These are phyloP conservation scores for Furcula furcula DNA, from an alignment of 2,888 invertebrate genomes.

Conservation along the genomic window DNA sequence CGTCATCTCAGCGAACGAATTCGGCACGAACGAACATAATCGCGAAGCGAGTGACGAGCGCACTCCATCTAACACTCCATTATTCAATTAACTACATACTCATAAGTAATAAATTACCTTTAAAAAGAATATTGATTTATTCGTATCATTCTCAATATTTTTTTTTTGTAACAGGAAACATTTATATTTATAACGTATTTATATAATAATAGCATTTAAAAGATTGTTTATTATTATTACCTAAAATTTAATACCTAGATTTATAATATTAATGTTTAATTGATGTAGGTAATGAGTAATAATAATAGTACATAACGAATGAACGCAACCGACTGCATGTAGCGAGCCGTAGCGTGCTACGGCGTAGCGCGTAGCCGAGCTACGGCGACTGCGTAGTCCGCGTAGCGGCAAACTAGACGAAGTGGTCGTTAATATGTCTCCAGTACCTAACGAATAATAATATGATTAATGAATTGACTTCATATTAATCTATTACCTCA, in stretches of 20 bases:
- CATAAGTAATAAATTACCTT: conserved; percentile 80
- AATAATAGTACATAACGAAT: conserved; percentile 77
- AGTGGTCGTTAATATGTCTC: conserved; percentile 66
- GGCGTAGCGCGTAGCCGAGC: conserved; percentile 16
- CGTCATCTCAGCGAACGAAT: conserved; percentile 66
- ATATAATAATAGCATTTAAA: conserved; percentile 83
- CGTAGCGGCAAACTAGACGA: conserved; percentile 58
- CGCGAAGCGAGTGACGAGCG: conserved; percentile 70
- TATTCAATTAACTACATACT: conserved; percentile 81
- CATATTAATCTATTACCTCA: conserved; percentile 78
- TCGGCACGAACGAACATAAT: conserved; percentile 69
- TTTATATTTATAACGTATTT: conserved; percentile 83
- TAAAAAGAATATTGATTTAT: conserved; percentile 81
- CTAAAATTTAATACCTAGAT: conserved; percentile 81
- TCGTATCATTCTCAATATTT: conserved; percentile 81
- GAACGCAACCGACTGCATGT: conserved; percentile 72
- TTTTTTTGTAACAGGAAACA: conserved; percentile 82
- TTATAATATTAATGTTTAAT: conserved; percentile 82
- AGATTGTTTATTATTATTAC: conserved; percentile 83
- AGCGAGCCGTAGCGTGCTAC: conserved; percentile 46
- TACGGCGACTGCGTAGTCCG: conserved; percentile 30
- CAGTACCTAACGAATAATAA: conserved; percentile 75
- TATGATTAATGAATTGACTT: conserved; percentile 82
- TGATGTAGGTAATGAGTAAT: conserved; percentile 80
- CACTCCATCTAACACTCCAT: conserved; percentile 74